These are phyloP conservation scores for Orgyia antiqua DNA, from an alignment of 2,888 invertebrate species.

Conservation along the genomic window DNA sequence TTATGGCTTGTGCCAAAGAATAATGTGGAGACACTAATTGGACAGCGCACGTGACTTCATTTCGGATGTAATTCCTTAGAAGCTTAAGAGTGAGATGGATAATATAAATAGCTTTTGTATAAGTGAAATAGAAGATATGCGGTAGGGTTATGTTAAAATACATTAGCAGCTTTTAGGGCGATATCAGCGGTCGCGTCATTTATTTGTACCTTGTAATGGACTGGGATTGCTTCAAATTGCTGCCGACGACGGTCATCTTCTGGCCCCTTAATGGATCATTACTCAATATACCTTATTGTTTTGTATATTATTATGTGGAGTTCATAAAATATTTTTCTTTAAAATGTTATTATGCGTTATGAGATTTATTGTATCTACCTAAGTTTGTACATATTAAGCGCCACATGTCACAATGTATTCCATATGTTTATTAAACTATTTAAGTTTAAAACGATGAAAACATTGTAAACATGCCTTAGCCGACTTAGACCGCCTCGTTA, in stretches of 20 bases:
- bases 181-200: conserved; percentile 58
- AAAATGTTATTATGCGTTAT: not conserved
- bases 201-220: conserved; percentile 62
- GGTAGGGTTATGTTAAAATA: conserved; percentile 40
- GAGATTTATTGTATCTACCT: conserved; percentile 3
- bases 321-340: not conserved
- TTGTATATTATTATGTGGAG: no score
- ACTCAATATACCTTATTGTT: conserved; percentile 4
- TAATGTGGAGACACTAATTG: conserved; percentile 44
- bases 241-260: conserved; percentile 42
- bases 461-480: conserved; percentile 22
- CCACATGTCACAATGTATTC: conserved; percentile 4
- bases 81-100: conserved; percentile 35
- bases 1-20: conserved; percentile 14
- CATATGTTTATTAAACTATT: conserved; percentile 7
- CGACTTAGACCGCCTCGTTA: conserved; percentile 41
- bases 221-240: conserved; percentile 59
- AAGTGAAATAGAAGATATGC: conserved; percentile 32
- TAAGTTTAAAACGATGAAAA: conserved; percentile 9
- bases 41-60: conserved; percentile 55
- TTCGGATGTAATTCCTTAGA: conserved; percentile 43
- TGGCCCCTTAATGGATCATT: conserved; percentile 45
- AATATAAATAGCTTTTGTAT: conserved; percentile 18
- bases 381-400: no score
- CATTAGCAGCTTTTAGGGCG: conserved; percentile 62